These are phyloP conservation scores for Holothuria glaberrima DNA, from an alignment of 35 echinoderm and acorn worm genomes.

Conservation along the genomic window DNA sequence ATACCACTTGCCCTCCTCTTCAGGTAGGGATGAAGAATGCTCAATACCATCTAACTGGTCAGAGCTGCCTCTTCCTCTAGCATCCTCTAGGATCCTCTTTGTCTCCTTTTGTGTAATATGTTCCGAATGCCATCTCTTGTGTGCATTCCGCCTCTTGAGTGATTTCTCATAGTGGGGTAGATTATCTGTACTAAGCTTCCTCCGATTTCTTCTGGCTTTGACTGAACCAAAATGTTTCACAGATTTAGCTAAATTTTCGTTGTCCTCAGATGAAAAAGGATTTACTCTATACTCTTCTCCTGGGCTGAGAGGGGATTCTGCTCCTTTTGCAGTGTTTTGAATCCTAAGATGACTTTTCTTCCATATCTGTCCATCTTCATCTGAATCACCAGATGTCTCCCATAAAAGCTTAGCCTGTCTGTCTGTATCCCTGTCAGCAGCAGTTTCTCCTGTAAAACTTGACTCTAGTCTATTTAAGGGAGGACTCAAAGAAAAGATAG, in stretches of 20 bases:
- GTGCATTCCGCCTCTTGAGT: conserved; percentile 39
- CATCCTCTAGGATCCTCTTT: conserved; percentile 17
- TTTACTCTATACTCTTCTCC: conserved; percentile 14
- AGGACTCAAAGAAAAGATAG: not conserved
- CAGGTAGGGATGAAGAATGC: conserved; percentile 13
- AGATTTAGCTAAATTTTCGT: not conserved
- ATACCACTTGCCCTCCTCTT: not conserved
- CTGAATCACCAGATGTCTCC: not conserved
- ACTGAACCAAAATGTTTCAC: conserved; percentile 17
- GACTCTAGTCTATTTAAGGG: too few species aligned
- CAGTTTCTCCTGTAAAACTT: too few species aligned
- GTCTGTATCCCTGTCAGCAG: not conserved
- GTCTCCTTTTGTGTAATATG: conserved; percentile 35
- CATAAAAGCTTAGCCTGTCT: not conserved
- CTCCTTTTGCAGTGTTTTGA: not conserved
- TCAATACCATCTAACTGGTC: not conserved
- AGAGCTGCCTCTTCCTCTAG: not conserved
- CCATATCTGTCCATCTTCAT: not conserved
- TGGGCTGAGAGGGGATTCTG: not conserved
- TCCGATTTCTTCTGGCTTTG: not conserved
- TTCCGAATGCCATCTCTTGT: conserved; percentile 56
- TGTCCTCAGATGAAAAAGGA: not conserved
- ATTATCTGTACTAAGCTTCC: conserved; percentile 23
- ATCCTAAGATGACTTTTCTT: not conserved
- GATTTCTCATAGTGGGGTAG: conserved; percentile 28